Percentiles rank a stretch among this genome's conserved stretches.
Conservation (phyloP, 2,888 invertebrate species). For the Hyposoter didymator region DNA sequence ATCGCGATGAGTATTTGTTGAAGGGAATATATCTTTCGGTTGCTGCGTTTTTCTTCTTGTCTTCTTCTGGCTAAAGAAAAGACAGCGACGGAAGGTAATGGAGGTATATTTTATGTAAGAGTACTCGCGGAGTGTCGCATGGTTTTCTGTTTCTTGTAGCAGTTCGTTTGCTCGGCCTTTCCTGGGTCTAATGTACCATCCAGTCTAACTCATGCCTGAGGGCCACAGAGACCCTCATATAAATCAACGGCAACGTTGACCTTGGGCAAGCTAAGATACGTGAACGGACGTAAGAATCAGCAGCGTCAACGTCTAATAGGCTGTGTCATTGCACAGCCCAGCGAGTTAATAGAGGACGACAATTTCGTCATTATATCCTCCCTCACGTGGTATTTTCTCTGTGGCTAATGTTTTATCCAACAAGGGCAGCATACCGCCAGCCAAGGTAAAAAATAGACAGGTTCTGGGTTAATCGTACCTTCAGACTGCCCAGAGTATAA, state of each 20-base stretch:
- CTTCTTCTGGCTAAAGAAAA: constrained; percentile 24
- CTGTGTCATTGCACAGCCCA: background rate
- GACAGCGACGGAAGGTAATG: constrained; percentile 27
- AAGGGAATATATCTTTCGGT: constrained; percentile 30
- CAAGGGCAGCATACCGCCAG: background rate
- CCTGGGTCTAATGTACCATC: background rate
- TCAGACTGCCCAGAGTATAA: background rate
- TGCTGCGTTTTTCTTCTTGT: background rate
- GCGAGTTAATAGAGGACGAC: constrained; percentile 12
- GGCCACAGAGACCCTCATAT: constrained; percentile 1
- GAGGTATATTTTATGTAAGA: constrained; percentile 44
- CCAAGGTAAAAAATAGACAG: background rate
- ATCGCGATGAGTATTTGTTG: constrained; percentile 40
- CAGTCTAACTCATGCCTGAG: constrained; percentile 1
- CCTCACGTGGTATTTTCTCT: constrained; percentile 4
- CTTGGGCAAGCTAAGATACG: background rate
- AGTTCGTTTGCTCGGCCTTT: constrained; percentile 7
- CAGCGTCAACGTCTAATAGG: background rate
- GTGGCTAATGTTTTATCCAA: background rate
- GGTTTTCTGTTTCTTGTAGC: constrained; percentile 9
- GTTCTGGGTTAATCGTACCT: background rate
- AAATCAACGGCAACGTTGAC: constrained; percentile 22
- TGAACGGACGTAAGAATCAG: constrained; percentile 3
- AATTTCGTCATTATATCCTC: constrained; percentile 39
- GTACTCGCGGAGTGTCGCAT: constrained; percentile 23